Evolutionary conservation across 2,797 vertebrate genomes (phyloP).

Genomic region (Enteromius anoplus): DNA sequence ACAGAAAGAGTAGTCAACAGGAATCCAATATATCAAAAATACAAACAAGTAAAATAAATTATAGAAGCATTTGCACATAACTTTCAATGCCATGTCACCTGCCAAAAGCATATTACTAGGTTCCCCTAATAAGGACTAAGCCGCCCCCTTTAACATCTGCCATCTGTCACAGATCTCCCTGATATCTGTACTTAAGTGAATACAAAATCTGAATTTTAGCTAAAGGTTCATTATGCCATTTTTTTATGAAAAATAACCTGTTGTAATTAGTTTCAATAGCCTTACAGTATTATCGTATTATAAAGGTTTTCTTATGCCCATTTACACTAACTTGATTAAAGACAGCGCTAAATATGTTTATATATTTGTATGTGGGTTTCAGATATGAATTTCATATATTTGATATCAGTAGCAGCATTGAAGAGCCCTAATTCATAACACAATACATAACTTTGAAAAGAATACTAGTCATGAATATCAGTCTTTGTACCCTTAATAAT

Average conservation of each 20-base stretch:
- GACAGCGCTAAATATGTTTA: background rate
- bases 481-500: background rate
- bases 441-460: background rate
- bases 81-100: constrained; percentile 18
- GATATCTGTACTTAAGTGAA: background rate
- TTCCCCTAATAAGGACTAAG: constrained; percentile 29
- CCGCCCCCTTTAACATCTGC: constrained; percentile 33
- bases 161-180: constrained; percentile 21
- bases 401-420: background rate
- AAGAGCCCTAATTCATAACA: background rate
- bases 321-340: background rate
- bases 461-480: background rate
- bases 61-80: constrained; percentile 2
- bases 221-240: background rate
- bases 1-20: background rate
- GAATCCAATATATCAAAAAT: background rate
- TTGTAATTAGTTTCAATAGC: background rate
- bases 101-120: constrained; percentile 20
- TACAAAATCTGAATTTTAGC: background rate
- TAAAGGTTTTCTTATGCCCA: background rate
- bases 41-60: background rate
- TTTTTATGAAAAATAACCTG: background rate
- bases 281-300: background rate
- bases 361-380: background rate
- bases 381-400: background rate